phyloP scores from a whole-genome alignment of 1,140 invertebrate species.

The Zaprionus ghesquierei region DNA sequence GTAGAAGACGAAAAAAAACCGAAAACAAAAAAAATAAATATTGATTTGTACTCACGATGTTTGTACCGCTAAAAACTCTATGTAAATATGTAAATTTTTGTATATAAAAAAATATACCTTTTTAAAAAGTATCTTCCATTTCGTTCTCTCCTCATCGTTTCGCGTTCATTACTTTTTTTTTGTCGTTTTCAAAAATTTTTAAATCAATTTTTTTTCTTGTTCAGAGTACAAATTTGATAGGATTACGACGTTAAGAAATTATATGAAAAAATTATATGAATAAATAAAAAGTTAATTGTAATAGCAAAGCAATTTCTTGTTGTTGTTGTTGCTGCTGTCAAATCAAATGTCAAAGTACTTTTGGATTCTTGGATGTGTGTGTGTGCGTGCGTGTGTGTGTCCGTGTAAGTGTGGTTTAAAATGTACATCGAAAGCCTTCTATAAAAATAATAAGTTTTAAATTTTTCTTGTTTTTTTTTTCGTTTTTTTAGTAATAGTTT shows the following conservation, averaged over 20 bases:
- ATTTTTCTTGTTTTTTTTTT: constrained; percentile 30
- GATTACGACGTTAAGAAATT: constrained; percentile 53
- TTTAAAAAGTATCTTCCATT: constrained; percentile 59
- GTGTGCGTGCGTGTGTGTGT: constrained; percentile 24
- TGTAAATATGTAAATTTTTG: constrained; percentile 74
- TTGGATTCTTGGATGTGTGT: constrained; percentile 45
- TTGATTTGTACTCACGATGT: constrained; percentile 74
- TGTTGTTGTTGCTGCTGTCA: constrained; percentile 36
- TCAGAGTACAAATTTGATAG: constrained; percentile 28
- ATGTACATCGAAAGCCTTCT: constrained; percentile 70
- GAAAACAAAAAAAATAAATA: constrained; percentile 44
- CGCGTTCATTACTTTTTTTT: constrained; percentile 29
- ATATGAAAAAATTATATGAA: constrained; percentile 36
- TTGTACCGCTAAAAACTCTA: constrained; percentile 75
- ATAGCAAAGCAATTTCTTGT: constrained; percentile 56
- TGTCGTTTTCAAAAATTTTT: constrained; percentile 26
- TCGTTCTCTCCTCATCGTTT: constrained; percentile 21
- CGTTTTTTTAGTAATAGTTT: constrained; percentile 72
- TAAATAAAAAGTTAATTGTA: constrained; percentile 51
- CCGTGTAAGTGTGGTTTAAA: constrained; percentile 30
- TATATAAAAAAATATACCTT: constrained; percentile 72
- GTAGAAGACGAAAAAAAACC: constrained; percentile 32
- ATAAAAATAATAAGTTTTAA: constrained; percentile 51
- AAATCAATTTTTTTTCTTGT: constrained; percentile 7
- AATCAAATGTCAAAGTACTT: constrained; percentile 66